Evolutionary conservation across 2,113 vertebrate species (phyloP), one percentile per base, ranked within the genome.

Genomic region (Cottus gobio): DNA sequence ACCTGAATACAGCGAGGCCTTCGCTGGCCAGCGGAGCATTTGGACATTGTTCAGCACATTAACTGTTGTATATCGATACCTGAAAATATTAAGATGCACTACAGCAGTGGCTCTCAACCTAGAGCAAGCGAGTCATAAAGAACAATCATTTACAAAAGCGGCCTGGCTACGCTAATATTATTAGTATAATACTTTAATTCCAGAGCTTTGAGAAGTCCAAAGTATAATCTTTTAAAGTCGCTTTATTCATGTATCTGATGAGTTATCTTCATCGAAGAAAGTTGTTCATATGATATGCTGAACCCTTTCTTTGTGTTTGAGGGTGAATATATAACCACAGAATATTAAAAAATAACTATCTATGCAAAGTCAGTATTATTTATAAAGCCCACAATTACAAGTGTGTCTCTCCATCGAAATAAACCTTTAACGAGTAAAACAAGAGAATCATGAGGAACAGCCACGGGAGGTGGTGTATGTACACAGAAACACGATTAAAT

Each of bases 1-100:
- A 71, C 76, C 50, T 56, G 39, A 85, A 37, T 22, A 42, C 24
- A 83, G 12, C 26, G 0, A 58, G 42, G 31, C 48, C n/a, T 60
- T 18, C 8, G 11, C 30, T 22, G 42, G 13, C n/a, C 58, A 24
- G 48, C 9, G 24, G 37, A 66, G 42, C 22, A 24, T 34, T 56
- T 36, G 24, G 10, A 20, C 62, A 46, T 12, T 7, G 24, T 65
- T 64, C 2, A 64, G 15, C 34, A 69, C 11, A 2, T 42, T 24
- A 65, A 30, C 34, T 30, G 12, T 26, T 39, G 22, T 30, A 10
- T 26, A 30, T 52, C 24, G 24, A 57, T 28, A 62, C 42, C 39
- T 80, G 52, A 5, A 60, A 30, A 62, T 68, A 67, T 67, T 42
- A 52, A 28, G 3, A 76, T 18, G 22, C 28, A 24, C 2, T n/a